Percentiles rank a stretch among this genome's conserved stretches.
Evolutionary conservation across 23 tunicate species (phyloP).

Genomic region (Trididemnum clinides): DNA sequence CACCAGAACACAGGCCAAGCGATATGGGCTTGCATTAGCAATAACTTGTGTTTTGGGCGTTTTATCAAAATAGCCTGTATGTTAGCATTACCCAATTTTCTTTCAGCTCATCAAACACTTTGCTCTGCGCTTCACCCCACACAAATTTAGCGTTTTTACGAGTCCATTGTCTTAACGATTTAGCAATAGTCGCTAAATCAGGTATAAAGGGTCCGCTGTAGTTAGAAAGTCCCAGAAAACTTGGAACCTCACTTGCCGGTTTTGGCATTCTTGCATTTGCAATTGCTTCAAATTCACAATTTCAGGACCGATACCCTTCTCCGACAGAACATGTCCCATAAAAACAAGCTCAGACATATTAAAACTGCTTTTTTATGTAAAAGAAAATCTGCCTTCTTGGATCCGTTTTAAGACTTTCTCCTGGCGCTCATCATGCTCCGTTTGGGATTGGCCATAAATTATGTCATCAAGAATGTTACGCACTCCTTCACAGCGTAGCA

Average conservation of each 20-base stretch:
- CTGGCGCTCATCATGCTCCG: neutral
- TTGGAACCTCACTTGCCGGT: neutral
- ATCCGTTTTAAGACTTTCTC: neutral
- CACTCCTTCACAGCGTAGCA: constrained; percentile 11
- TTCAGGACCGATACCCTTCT: neutral
- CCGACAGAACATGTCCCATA: constrained; percentile 15
- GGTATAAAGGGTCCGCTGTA: neutral
- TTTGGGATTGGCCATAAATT: neutral
- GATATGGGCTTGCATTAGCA: constrained; percentile 1
- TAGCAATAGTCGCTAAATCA: neutral
- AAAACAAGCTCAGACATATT: neutral
- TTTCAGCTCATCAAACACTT: no score
- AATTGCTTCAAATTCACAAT: neutral
- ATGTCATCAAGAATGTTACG: constrained; percentile 32
- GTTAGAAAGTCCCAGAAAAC: neutral
- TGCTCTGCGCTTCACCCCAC: no score
- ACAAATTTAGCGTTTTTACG: neutral
- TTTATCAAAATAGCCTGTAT: neutral
- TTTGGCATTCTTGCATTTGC: neutral
- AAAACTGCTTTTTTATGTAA: neutral
- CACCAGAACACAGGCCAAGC: neutral
- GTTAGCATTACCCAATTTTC: neutral
- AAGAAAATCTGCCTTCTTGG: neutral
- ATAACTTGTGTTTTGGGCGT: neutral
- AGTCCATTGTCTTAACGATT: neutral